Base-by-base conservation (phyloP, 2,888 invertebrate species). In the Podabrus alpinus region DNA sequence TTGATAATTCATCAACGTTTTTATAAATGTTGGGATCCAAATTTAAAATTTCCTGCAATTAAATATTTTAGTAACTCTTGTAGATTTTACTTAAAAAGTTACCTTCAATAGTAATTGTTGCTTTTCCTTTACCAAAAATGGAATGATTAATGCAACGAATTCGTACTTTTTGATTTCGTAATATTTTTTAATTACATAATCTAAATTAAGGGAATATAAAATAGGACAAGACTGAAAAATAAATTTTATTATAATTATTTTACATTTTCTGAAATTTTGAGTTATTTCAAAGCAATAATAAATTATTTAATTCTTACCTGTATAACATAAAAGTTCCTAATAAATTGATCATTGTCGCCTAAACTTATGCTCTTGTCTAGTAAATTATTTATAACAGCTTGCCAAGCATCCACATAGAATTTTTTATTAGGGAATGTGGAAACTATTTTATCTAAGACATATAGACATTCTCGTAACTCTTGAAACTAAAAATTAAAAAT, bases 321-420 rank as follows among this genome's bases (percentile, higher is more conserved):
- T 71, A 86, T 80, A 69, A 80, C 78, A 29, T 79, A 70, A 61
- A 85, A 81, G 76, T 82, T 81, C 21, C 82, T 76, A n/a, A 83
- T 64, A 21, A 80, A 81, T 16, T 69, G 21, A 13, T 80, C 70
- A 59, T 80, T 78, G 29, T 77, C 77, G 4, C 76, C 7, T n/a
- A 2, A 13, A 45, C 7, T 69, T 7, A 25, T 24, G 5, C 71
- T 66, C 61, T 73, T 21, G 59, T 80, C 79, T 74, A 85, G 83
- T 1, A 78, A 79, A 73, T 84, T 71, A 74, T 83, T 80, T 9
- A 85, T 79, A 15, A 85, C 78, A 15, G 75, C 77, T 73, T 85
- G 83, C 86, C 86, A 86, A 11, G 84, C 85, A 9, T 82, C 79
- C n/a, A 83, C 75, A 70, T 83, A 84, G 76, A 82, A 85, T 11